These are phyloP conservation scores for Ectemnius continuus DNA, from an alignment of 2,888 invertebrate species.

Conservation along the genomic window DNA sequence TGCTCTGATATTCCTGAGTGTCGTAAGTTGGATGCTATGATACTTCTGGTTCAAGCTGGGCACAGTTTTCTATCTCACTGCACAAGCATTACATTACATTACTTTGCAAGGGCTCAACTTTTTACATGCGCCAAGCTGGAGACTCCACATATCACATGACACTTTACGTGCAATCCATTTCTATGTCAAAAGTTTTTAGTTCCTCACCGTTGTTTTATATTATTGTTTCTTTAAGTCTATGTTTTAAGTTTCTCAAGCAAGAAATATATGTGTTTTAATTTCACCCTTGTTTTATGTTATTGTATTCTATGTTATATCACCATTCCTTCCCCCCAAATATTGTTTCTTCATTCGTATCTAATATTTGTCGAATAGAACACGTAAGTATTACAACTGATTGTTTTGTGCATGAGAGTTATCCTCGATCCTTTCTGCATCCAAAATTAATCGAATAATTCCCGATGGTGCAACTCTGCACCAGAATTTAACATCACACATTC, in stretches of 20 bases:
- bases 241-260: not conserved
- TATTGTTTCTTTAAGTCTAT: conserved; percentile 40
- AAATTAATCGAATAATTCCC: no score
- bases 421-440: not conserved
- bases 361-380: not conserved
- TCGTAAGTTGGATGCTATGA: no score
- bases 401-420: not conserved
- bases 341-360: not conserved
- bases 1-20: no score
- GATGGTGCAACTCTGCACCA: no score
- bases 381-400: no score
- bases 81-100: no score
- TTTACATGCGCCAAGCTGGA: no score
- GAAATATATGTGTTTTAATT: conserved; percentile 49
- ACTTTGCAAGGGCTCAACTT: no score
- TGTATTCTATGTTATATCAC: not conserved
- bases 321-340: not conserved
- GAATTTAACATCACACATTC: no score
- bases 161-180: conserved; percentile 1
- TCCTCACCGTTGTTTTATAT: conserved; percentile 37
- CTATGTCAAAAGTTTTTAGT: conserved; percentile 29
- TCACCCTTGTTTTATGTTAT: conserved; percentile 44
- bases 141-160: not conserved
- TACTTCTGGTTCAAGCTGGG: no score
- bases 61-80: no score